Conservation (phyloP, 2,888 invertebrate species). For the Neelides folsomi region DNA sequence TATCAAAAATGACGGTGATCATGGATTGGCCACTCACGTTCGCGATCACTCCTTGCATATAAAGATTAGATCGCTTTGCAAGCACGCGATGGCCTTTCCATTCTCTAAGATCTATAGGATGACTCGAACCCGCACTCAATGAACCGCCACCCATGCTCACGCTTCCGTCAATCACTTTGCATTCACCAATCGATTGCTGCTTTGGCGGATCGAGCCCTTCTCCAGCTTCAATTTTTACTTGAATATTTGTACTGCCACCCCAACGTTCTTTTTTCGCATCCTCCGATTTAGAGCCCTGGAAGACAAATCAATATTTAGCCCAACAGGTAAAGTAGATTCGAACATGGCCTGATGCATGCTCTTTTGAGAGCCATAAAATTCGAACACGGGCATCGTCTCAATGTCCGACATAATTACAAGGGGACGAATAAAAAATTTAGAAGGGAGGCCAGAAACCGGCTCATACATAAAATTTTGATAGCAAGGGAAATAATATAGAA, state of each 20-base stretch:
- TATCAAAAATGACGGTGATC: conserved; percentile 31
- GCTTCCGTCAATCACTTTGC: not conserved
- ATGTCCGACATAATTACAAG: no score
- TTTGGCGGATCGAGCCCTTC: not conserved
- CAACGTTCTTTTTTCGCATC: not conserved
- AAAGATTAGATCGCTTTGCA: conserved; percentile 67
- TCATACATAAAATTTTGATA: no score
- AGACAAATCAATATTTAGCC: not conserved
- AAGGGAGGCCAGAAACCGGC: no score
- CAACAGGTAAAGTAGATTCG: no score
- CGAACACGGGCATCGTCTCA: no score
- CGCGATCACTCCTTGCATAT: conserved; percentile 77
- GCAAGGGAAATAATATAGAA: no score
- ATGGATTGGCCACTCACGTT: conserved; percentile 29
- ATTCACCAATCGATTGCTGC: no score
- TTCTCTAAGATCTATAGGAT: conserved; percentile 63
- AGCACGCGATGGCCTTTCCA: conserved; percentile 87
- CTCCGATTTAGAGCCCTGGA: not conserved
- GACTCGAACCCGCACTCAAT: not conserved
- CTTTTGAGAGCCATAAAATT: no score
- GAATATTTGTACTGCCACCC: not conserved
- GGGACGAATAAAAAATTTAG: no score
- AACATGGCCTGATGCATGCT: no score
- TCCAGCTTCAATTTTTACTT: not conserved
- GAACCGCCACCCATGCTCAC: conserved; percentile 2